Evolutionary conservation across 2,888 invertebrate species (phyloP).

Genomic region (Clostera curtula): DNA sequence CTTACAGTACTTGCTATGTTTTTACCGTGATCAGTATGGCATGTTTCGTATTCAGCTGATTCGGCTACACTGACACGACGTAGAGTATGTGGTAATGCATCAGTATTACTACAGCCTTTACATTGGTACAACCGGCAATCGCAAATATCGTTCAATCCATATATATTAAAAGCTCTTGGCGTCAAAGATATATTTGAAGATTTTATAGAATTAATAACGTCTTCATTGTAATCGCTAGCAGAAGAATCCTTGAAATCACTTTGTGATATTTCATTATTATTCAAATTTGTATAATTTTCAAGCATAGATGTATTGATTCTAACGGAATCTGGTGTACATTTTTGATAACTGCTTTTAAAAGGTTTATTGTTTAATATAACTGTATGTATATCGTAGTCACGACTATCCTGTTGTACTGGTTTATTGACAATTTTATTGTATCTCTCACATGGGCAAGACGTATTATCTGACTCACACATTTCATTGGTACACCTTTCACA

Average conservation of each 20-base stretch:
- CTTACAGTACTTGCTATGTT: no score
- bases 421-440: constrained; percentile 32
- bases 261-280: constrained; percentile 5
- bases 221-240: constrained; percentile 23
- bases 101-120: constrained; percentile 14
- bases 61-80: no score
- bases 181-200: constrained; percentile 7
- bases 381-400: constrained; percentile 39
- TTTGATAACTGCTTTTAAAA: not conserved
- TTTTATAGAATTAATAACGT: constrained; percentile 11
- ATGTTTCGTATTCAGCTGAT: no score
- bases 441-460: constrained; percentile 35
- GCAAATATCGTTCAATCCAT: constrained; percentile 8
- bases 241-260: constrained; percentile 32
- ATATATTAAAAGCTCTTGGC: constrained; percentile 1
- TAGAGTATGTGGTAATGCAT: not conserved
- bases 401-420: constrained; percentile 28
- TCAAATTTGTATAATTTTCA: constrained; percentile 14
- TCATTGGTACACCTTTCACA: constrained; percentile 37
- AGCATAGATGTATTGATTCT: constrained; percentile 31
- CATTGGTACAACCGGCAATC: constrained; percentile 27
- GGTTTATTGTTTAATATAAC: constrained; percentile 6
- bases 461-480: constrained; percentile 28
- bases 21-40: no score
- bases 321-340: constrained; percentile 20